These are phyloP conservation scores for Odobenus rosmarus DNA, from an alignment of 2,113 vertebrate species.

Conservation along the genomic window DNA sequence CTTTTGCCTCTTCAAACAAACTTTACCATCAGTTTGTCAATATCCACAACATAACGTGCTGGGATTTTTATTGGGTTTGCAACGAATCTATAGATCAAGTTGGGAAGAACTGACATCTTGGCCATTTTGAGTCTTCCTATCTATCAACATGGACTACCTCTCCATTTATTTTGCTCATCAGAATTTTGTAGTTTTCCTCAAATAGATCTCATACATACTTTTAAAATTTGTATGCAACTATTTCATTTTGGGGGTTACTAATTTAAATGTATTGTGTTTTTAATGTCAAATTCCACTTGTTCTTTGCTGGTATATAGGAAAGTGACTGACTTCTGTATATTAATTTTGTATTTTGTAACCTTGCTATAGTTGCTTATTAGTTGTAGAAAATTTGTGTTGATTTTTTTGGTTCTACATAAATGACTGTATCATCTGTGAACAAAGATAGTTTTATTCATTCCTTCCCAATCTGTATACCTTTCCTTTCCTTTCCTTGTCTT, in stretches of 20 bases:
- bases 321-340: not conserved
- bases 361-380: not conserved
- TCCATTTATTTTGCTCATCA: not conserved
- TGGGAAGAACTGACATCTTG: not conserved
- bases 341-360: not conserved
- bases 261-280: not conserved
- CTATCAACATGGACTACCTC: not conserved
- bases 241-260: not conserved
- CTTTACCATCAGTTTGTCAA: not conserved
- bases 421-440: not conserved
- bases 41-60: not conserved
- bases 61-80: not conserved
- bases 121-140: not conserved
- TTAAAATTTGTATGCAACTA: not conserved
- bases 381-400: not conserved
- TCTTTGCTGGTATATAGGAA: not conserved
- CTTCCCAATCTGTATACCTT: not conserved
- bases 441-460: not conserved
- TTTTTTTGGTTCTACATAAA: not conserved
- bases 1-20: not conserved
- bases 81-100: not conserved
- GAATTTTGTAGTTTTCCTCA: not conserved
- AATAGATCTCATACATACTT: not conserved
- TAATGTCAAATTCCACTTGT: not conserved
- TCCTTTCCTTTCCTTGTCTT: not conserved